Base-by-base conservation (phyloP, 2,888 invertebrate genomes). In the Athalia cordata region DNA sequence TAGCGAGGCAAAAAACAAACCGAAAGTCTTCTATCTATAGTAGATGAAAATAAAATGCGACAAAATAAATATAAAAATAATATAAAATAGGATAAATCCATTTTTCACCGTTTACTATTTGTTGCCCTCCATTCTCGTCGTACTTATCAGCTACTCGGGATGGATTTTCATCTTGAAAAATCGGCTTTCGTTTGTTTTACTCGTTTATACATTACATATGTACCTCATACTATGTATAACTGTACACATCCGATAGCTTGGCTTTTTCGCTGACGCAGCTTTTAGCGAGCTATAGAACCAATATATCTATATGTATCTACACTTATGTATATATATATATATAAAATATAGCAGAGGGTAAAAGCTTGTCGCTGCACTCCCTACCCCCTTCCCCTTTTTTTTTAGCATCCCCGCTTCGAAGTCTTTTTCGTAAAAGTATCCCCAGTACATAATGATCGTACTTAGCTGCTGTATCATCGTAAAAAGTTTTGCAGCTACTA, bases 241-340 rank as follows among this genome's bases (percentile, higher is more conserved):
- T 29, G 29, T 29, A 29, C 29, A 29, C 29, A 29, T 29, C 29
- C 29, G 29, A 29, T 29, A 29, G 57, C 59, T 72, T 72, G 47
- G 72, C 57, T 11, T 50, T 55, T 68, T 68, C 59, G 72, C 72
- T 72, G 72, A 72, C 72, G 72, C 72, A 59, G 72, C 72, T 72
- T 72, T 72, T 72, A 72, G 11, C 72, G 43, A 9, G 64, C 64
- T 5, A 9, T 45, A 29, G 8, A 45, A 3, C 64, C 15, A 45
- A 11, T n/a, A 55, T 9, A 29, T 29, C 29, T 29, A n/a, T n/a
- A 55, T 7, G 11, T 55, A 55, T n/a, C 55, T 55, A 55, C 7
- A 0, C 29, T 29, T 29, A 29, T 29, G 29, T 29, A n/a, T 29
- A 2, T 29, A 29, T 29, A 29, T 29, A 29, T 29, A 29, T 29